These are phyloP conservation scores for Clarias gariepinus DNA, from an alignment of 2,113 vertebrate genomes.

Conservation along the genomic window DNA sequence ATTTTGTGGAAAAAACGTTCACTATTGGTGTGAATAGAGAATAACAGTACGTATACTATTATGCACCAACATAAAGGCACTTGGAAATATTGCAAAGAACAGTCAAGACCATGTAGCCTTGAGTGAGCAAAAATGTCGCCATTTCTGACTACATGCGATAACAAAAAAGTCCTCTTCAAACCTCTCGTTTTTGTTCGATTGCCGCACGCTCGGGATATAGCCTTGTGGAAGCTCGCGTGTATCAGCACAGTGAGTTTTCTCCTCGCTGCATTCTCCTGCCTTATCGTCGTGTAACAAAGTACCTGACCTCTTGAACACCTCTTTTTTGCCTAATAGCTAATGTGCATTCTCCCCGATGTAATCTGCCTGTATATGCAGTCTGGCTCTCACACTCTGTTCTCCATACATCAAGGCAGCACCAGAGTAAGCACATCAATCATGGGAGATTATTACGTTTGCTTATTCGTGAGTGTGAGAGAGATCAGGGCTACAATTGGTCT, in stretches of 20 bases:
- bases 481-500: conserved; percentile 52
- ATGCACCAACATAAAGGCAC: background rate
- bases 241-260: conserved; percentile 66
- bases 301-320: conserved; percentile 73
- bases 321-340: conserved; percentile 25
- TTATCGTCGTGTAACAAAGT: conserved; percentile 70
- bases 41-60: too few relatives aligned
- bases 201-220: background rate
- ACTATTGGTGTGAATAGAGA: background rate
- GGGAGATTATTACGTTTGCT: conserved; percentile 51
- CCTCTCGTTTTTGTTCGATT: background rate
- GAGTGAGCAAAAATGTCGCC: background rate
- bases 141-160: background rate
- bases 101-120: background rate
- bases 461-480: conserved; percentile 53
- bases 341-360: conserved; percentile 19
- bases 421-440: conserved; percentile 33
- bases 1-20: background rate
- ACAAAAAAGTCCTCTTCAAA: background rate
- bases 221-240: background rate
- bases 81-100: background rate
- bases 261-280: conserved; percentile 76
- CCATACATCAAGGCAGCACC: conserved; percentile 5
- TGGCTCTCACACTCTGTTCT: conserved; percentile 15
- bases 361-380: conserved; percentile 24